Conservation (phyloP, 2,797 vertebrate genomes). For the Rhabdophis nuchalis region DNA sequence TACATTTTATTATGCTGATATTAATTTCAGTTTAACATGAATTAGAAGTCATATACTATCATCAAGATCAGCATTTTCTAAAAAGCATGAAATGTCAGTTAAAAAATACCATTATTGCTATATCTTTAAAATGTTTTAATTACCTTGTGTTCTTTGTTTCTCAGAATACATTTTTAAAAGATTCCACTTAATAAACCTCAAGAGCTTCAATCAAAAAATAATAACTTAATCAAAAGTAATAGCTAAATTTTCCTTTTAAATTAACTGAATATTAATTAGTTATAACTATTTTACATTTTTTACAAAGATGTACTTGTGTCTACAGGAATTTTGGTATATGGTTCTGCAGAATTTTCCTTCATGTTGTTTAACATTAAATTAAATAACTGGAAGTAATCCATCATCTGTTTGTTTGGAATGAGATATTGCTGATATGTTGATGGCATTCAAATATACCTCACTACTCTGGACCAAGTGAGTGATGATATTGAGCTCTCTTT, state of each 20-base stretch:
- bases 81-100: neutral
- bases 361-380: neutral
- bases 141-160: neutral
- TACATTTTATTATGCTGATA: neutral
- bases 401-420: neutral
- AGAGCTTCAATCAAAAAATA: neutral
- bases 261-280: neutral
- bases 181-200: neutral
- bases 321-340: neutral
- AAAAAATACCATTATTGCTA: neutral
- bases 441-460: neutral
- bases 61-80: neutral
- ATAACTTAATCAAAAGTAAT: neutral
- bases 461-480: neutral
- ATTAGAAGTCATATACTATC: neutral
- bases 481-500: neutral
- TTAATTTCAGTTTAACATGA: neutral
- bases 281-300: neutral
- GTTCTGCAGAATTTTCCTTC: neutral
- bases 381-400: neutral
- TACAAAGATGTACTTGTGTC: neutral
- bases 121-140: neutral
- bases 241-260: neutral
- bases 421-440: neutral
- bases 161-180: neutral